Conservation (phyloP, 2,113 vertebrate species). For the Leucosticte australis region DNA sequence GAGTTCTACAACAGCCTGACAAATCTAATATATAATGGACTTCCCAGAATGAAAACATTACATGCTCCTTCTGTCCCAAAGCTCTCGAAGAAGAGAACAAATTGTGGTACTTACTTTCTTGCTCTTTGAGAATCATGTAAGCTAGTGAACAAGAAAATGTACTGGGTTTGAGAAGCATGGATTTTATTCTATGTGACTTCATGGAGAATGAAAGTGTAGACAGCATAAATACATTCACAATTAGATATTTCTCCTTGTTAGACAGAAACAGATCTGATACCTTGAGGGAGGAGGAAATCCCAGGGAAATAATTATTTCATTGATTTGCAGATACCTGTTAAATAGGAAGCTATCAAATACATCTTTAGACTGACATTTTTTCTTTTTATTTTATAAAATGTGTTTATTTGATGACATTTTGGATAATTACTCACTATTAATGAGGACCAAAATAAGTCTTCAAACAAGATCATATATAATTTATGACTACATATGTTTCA, state of each 20-base stretch:
- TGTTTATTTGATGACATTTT: slow-evolving; percentile 22
- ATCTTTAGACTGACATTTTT: slow-evolving; percentile 17
- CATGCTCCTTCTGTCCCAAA: background rate
- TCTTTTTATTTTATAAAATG: slow-evolving; percentile 29
- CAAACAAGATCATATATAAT: slow-evolving; percentile 45
- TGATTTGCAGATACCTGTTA: background rate
- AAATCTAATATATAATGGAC: background rate
- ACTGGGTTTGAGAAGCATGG: fast-evolving
- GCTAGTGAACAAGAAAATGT: background rate
- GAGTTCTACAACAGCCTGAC: background rate
- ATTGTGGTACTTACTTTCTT: background rate
- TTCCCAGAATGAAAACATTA: background rate
- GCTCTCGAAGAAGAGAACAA: background rate
- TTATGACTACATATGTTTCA: slow-evolving; percentile 35
- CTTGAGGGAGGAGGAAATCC: background rate
- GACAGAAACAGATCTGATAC: background rate
- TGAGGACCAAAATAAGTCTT: slow-evolving; percentile 60
- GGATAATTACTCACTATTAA: slow-evolving; percentile 59
- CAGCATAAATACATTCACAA: background rate
- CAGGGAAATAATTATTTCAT: background rate
- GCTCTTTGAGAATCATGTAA: background rate
- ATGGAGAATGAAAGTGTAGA: background rate
- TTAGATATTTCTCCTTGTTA: background rate
- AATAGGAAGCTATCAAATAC: background rate
- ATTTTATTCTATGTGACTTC: background rate